Conservation (phyloP, 1,140 invertebrate genomes). For the Argopecten irradians region DNA sequence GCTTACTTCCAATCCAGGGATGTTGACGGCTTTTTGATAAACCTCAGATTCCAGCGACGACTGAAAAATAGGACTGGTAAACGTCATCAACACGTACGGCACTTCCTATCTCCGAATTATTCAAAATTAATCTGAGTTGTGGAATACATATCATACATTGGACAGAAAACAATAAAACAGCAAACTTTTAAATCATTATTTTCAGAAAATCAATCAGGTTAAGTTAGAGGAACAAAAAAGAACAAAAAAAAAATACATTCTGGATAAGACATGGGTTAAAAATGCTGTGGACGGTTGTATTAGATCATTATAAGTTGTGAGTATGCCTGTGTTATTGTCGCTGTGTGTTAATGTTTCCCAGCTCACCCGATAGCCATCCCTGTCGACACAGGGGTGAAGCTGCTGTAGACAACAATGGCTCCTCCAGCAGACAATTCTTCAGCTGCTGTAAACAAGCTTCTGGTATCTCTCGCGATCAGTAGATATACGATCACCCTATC, state of each 20-base stretch:
- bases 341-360: background rate
- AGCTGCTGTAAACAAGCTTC: background rate
- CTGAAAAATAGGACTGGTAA: background rate
- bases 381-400: background rate
- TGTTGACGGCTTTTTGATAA: constrained; percentile 3
- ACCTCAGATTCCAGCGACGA: background rate
- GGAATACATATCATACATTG: too few relatives aligned
- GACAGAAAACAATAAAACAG: too few relatives aligned
- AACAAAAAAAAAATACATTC: too few relatives aligned
- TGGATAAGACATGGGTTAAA: too few relatives aligned
- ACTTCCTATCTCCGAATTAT: too few relatives aligned
- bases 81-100: background rate
- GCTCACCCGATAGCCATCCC: background rate
- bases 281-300: too few relatives aligned
- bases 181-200: too few relatives aligned
- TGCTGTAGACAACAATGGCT: constrained; percentile 7
- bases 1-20: background rate
- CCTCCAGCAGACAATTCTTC: background rate
- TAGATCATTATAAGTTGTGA: too few relatives aligned
- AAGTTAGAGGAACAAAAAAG: too few relatives aligned
- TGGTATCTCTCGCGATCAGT: background rate
- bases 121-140: too few relatives aligned
- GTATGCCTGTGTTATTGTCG: too few relatives aligned
- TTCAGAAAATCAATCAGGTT: too few relatives aligned
- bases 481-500: background rate